Evolutionary conservation across 2,797 vertebrate species (phyloP).

Genomic region (Heliangelus exortis): DNA sequence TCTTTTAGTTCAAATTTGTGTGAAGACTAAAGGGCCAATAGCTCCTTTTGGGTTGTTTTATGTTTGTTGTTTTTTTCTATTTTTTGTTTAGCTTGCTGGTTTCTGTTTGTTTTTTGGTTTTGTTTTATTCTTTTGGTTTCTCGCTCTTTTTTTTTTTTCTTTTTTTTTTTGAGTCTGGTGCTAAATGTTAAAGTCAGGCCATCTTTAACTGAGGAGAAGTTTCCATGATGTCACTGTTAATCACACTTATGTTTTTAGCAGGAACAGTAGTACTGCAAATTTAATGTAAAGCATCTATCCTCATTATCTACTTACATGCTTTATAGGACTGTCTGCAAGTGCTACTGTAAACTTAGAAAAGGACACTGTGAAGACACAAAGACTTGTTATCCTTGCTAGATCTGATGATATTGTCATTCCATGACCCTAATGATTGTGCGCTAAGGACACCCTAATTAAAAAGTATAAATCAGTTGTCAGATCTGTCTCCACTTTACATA

Average conservation of each 20-base stretch:
- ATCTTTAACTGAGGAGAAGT: neutral
- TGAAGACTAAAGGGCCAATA: neutral
- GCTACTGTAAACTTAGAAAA: neutral
- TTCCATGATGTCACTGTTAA: neutral
- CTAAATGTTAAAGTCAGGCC: neutral
- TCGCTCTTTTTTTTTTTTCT: too few species aligned
- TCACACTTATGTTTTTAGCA: neutral
- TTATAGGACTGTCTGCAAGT: neutral
- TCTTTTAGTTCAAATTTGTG: neutral
- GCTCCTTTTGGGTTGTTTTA: neutral
- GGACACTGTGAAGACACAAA: neutral
- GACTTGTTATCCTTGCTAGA: neutral
- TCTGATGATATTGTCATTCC: neutral
- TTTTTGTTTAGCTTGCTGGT: too few species aligned
- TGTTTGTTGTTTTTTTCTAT: neutral
- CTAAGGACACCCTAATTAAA: neutral
- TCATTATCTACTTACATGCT: neutral
- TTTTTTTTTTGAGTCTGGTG: fast-evolving
- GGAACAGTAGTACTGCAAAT: neutral
- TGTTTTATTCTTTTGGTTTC: too few species aligned
- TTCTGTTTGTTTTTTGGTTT: too few species aligned
- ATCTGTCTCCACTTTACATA: neutral
- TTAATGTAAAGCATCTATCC: neutral
- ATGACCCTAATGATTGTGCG: neutral
- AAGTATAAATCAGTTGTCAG: neutral